These are phyloP conservation scores for Phytoseiulus persimilis DNA, from an alignment of 2,888 invertebrate species.

Conservation along the genomic window DNA sequence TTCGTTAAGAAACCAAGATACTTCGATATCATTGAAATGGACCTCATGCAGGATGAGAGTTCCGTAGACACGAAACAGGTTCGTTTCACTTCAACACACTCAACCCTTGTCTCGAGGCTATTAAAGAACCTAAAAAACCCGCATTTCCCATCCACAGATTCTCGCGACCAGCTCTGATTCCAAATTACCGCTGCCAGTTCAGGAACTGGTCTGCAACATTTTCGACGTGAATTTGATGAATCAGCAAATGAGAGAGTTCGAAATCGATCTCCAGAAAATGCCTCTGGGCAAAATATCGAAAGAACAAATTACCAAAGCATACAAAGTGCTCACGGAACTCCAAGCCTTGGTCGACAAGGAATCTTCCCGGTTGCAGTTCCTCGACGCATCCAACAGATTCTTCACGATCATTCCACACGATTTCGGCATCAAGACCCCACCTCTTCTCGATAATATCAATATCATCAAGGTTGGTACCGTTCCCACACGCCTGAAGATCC, in stretches of 20 bases:
- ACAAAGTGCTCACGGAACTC: conserved; percentile 60
- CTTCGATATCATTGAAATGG: conserved; percentile 80
- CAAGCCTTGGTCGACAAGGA: conserved; percentile 46
- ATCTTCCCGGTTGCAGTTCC: conserved; percentile 54
- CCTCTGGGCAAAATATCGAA: conserved; percentile 90
- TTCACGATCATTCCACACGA: conserved; percentile 92
- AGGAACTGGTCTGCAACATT: conserved; percentile 71
- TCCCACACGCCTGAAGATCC: neutral
- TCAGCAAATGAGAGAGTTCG: conserved; percentile 81
- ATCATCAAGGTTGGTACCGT: conserved; percentile 56
- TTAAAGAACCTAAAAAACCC: neutral
- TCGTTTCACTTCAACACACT: no score
- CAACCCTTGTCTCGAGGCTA: no score
- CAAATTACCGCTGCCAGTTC: conserved; percentile 65
- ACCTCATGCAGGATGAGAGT: conserved; percentile 59
- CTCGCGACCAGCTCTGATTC: conserved; percentile 52
- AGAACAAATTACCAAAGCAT: conserved; percentile 78
- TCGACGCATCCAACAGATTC: conserved; percentile 84
- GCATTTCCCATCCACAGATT: neutral
- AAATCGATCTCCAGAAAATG: conserved; percentile 94
- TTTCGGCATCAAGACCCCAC: conserved; percentile 75
- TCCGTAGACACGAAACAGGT: neutral
- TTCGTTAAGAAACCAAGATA: conserved; percentile 65
- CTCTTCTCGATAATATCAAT: conserved; percentile 66
- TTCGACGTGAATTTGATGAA: conserved; percentile 90